These are phyloP conservation scores for Hylyphantes graminicola DNA, from an alignment of 1,140 invertebrate genomes.

Conservation along the genomic window DNA sequence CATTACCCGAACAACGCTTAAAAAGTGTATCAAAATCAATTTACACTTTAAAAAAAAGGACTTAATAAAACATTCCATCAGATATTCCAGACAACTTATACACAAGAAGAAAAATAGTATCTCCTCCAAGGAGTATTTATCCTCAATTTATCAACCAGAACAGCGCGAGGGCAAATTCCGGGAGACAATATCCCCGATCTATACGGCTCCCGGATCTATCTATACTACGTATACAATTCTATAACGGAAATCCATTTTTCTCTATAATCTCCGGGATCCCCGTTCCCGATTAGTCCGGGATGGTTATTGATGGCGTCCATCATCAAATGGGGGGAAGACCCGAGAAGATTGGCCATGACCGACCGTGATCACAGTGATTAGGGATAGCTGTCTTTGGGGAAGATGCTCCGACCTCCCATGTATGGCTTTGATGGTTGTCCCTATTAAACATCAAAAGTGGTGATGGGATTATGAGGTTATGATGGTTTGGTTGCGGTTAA, in stretches of 20 bases:
- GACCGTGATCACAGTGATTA: conserved; percentile 54
- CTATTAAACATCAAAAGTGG: no score
- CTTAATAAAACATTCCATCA: no score
- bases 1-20: no score
- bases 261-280: conserved; percentile 52
- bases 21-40: no score
- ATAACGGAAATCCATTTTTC: conserved; percentile 59
- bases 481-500: no score
- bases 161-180: not conserved
- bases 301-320: conserved; percentile 51
- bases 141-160: conserved; percentile 14
- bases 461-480: no score
- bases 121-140: conserved; percentile 14
- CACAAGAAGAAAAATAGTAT: not conserved
- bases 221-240: conserved; percentile 44
- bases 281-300: conserved; percentile 44
- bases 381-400: conserved; percentile 2
- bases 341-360: conserved; percentile 3
- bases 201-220: not conserved
- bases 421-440: no score
- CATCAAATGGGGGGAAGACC: not conserved
- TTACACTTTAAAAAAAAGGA: no score
- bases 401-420: no score
- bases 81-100: no score
- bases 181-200: not conserved